Percentiles rank a stretch among this genome's conserved stretches.
These are phyloP conservation scores for Pongo pygmaeus DNA, from an alignment of 2,113 vertebrate genomes.

Conservation along the genomic window DNA sequence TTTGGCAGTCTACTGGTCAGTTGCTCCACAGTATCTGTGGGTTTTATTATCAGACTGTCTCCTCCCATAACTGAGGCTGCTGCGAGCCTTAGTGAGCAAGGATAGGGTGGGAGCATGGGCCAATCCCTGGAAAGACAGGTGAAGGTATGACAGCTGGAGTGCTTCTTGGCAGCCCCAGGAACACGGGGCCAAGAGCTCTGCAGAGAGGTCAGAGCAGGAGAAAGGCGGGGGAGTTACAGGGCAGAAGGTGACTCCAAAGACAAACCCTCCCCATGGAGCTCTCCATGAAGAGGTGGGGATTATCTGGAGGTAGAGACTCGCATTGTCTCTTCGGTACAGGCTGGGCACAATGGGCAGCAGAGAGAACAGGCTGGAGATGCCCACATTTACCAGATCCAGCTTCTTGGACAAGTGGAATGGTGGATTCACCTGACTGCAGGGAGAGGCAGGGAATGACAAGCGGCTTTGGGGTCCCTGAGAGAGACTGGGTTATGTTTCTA, in stretches of 20 bases:
- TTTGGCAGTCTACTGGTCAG: not conserved
- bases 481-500: not conserved
- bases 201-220: not conserved
- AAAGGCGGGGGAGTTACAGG: no score
- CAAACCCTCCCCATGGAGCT: not conserved
- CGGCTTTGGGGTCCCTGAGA: no score
- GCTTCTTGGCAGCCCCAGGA: not conserved
- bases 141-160: not conserved
- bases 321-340: not conserved
- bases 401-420: constrained; percentile 54
- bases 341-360: constrained; percentile 40
- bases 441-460: not conserved
- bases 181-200: not conserved
- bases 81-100: not conserved
- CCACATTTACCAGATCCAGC: constrained; percentile 24
- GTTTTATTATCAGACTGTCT: not conserved
- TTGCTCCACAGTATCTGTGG: not conserved
- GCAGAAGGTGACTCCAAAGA: not conserved
- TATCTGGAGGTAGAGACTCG: constrained; percentile 66
- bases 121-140: not conserved
- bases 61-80: not conserved
- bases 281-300: not conserved
- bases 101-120: rapidly evolving
- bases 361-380: constrained; percentile 23
- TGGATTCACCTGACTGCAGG: constrained; percentile 61